Evolutionary conservation across 2,113 vertebrate genomes (phyloP).

Genomic region (Nerophis lumbriciformis): DNA sequence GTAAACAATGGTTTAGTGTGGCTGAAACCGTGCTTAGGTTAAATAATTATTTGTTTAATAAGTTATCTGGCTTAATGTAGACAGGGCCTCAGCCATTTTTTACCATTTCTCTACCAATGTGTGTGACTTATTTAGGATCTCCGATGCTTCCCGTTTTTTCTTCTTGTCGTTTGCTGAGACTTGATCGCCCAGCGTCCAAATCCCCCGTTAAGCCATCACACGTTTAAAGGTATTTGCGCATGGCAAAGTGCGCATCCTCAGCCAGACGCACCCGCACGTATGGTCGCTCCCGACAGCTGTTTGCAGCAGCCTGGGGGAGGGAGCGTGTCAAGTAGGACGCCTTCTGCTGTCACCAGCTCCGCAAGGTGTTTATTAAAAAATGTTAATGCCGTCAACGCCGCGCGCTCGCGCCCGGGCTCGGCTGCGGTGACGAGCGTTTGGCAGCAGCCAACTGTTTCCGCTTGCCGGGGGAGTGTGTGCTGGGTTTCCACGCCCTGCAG

Average conservation of each 20-base stretch:
- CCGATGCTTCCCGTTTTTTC: too few relatives aligned
- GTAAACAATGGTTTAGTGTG: too few relatives aligned
- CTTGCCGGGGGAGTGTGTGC: conserved; percentile 36
- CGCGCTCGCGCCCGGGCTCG: conserved; percentile 27
- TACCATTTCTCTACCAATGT: too few relatives aligned
- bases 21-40: too few relatives aligned
- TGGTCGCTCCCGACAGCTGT: conserved; percentile 65
- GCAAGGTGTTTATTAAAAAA: conserved; percentile 71
- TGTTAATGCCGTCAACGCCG: conserved; percentile 49
- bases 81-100: too few relatives aligned
- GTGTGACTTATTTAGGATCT: too few relatives aligned
- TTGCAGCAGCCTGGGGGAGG: conserved; percentile 49
- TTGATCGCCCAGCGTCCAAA: conserved; percentile 2
- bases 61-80: too few relatives aligned
- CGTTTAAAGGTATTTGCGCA: conserved; percentile 53
- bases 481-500: conserved; percentile 43
- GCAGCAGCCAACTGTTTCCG: conserved; percentile 52
- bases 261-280: conserved; percentile 47
- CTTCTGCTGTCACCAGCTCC: conserved; percentile 64
- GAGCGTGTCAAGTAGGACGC: conserved; percentile 56
- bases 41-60: too few relatives aligned
- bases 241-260: conserved; percentile 67
- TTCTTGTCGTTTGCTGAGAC: too few relatives aligned
- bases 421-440: conserved; percentile 51
- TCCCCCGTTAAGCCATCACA: conserved; percentile 52